A percentile compares a stretch with the other conserved stretches of the same genome.
phyloP scores from a whole-genome alignment of 2,888 invertebrate genomes.

The Drosophila ustulata region DNA sequence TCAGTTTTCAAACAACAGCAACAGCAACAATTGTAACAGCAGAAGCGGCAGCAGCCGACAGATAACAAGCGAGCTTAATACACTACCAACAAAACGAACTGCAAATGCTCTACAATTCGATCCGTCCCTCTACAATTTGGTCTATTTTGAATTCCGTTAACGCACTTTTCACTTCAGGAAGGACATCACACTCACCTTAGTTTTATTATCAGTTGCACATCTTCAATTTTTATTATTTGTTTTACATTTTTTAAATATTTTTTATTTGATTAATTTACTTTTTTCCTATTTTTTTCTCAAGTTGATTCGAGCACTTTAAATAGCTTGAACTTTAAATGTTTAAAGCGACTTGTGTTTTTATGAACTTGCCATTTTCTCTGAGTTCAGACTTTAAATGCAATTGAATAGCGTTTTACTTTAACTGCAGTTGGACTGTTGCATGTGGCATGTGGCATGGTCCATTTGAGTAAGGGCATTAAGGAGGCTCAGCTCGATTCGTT shows the following conservation, averaged over 20 bases:
- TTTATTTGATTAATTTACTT: no score
- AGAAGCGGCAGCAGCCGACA: constrained; percentile 47
- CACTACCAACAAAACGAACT: constrained; percentile 18
- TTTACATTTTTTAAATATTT: no score
- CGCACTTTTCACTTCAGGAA: no score
- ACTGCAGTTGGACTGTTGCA: neutral
- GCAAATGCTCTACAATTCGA: constrained; percentile 28
- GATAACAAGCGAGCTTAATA: constrained; percentile 55
- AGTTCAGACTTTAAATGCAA: neutral
- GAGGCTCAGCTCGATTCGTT: constrained; percentile 68
- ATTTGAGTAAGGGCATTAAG: constrained; percentile 42
- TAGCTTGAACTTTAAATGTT: neutral
- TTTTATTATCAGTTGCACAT: no score
- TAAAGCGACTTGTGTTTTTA: neutral
- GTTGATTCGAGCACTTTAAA: no score
- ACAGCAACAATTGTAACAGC: constrained; percentile 54
- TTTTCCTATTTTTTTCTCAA: no score
- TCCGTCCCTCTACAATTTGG: neutral
- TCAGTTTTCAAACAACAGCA: constrained; percentile 72
- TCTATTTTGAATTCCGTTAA: neutral
- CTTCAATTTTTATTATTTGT: no score
- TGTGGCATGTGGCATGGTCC: neutral
- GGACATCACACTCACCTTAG: no score
- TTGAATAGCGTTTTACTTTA: neutral
- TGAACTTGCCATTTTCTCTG: neutral